phyloP scores from a whole-genome alignment of 2,797 vertebrate species.

The Tympanoctomys barrerae region DNA sequence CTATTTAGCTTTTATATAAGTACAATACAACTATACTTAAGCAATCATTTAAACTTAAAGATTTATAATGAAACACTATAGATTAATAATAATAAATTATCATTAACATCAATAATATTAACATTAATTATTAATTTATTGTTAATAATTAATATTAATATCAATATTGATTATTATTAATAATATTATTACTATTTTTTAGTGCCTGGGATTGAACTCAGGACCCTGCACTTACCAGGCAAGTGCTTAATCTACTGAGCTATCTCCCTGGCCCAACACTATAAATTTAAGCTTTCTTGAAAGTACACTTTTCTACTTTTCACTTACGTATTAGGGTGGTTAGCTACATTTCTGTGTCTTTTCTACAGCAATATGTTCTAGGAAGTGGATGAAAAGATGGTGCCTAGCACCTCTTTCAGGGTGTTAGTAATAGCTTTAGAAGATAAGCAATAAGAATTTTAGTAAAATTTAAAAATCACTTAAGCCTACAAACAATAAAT shows the following conservation, averaged over 20 bases:
- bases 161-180: no score
- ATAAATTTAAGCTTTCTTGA: neutral
- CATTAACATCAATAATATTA: no score
- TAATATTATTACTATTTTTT: no score
- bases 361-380: neutral
- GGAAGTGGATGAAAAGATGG: neutral
- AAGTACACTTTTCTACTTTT: neutral
- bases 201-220: no score
- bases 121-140: no score
- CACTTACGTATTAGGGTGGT: neutral
- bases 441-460: neutral
- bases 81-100: neutral
- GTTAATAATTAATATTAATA: no score
- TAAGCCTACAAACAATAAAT: neutral
- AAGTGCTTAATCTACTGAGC: no score
- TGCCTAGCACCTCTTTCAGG: neutral
- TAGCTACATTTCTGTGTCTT: neutral
- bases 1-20: neutral
- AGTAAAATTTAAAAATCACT: neutral
- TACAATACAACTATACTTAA: neutral
- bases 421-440: neutral
- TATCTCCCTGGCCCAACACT: neutral
- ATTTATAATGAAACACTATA: neutral
- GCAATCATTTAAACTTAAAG: neutral
- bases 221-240: no score